phyloP scores from a whole-genome alignment of 2,888 invertebrate species.

The Altica lythri region DNA sequence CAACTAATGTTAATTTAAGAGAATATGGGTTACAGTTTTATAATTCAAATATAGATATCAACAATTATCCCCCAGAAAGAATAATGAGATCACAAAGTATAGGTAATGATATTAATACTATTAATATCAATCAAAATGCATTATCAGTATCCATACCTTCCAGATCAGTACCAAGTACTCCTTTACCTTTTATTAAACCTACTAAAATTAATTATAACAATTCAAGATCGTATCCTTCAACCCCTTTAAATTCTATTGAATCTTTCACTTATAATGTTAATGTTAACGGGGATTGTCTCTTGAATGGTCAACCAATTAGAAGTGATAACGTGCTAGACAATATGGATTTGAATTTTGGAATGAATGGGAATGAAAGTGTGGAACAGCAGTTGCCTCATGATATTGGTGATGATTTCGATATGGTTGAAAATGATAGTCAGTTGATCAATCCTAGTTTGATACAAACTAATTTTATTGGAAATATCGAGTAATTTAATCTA shows the following conservation, averaged over 20 bases:
- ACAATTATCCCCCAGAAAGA: slow-evolving; percentile 24
- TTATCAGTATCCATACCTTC: slow-evolving; percentile 55
- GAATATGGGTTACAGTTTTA: slow-evolving; percentile 41
- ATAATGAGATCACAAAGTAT: slow-evolving; percentile 41
- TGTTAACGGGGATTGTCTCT: slow-evolving; percentile 53
- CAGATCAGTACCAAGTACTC: slow-evolving; percentile 73
- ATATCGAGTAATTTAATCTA: slow-evolving; percentile 43
- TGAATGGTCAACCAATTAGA: slow-evolving; percentile 57
- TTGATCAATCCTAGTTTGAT: slow-evolving; percentile 44
- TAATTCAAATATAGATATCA: not conserved
- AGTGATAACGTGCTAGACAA: slow-evolving; percentile 26
- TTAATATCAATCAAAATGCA: no score
- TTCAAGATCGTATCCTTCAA: slow-evolving; percentile 79
- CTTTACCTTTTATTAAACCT: slow-evolving; percentile 56
- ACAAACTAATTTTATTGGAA: slow-evolving; percentile 43
- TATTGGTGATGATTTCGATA: slow-evolving; percentile 39
- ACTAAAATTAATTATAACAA: slow-evolving; percentile 47
- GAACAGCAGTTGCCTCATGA: slow-evolving; percentile 25
- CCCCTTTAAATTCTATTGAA: slow-evolving; percentile 62
- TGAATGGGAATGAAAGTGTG: slow-evolving; percentile 40
- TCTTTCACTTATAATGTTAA: slow-evolving; percentile 49
- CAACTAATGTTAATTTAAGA: slow-evolving; percentile 40
- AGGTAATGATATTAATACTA: slow-evolving; percentile 30
- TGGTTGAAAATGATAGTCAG: slow-evolving; percentile 42
- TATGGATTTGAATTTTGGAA: slow-evolving; percentile 33